Evolutionary conservation across 2,113 vertebrate species (phyloP), one percentile per base, ranked within the genome.

Genomic region (Amblyornis subalaris): DNA sequence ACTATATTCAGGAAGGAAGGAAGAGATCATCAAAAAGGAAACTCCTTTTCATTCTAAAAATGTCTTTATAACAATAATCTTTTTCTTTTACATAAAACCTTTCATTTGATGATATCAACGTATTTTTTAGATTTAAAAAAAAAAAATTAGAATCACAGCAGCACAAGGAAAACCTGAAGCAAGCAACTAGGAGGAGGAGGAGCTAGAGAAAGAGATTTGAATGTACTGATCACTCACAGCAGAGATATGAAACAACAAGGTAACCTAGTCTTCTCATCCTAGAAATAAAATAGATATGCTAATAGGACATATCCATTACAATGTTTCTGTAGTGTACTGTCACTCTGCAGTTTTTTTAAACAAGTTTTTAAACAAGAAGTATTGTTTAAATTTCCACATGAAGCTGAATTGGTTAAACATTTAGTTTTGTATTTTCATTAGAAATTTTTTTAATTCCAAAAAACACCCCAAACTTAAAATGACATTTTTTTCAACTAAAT

Each of bases 1-100:
- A 42, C 33, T 58, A 7, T 54, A 40, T 48, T 85, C 60, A 96
- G 88, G 85, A 95, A 95, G 96, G 91, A 96, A 94, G 89, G 93
- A 93, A 85, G 45, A 82, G 40, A 77, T 91, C 76, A 83, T 83
- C 51, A 83, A 76, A 94, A 91, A 36, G 14, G 21, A 62, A 69
- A 74, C 3, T 76, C 22, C 18, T 80, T 94, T 88, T 88, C 60
- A 84, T 71, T 90, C 22, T 44, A 83, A 47, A 73, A 58, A 53
- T 26, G 5, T 81, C 51, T 72, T 93, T 51, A 80, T 75, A 80
- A 25, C 24, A 86, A 74, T 61, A 73, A 42, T 50, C 9, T 31
- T 93, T 75, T 79, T 67, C 45, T 72, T 83, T 66, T 54, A 70
- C 29, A 55, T 50, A 70, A 76, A 83, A 83, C 4, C 5, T 76